Base-by-base conservation (phyloP, 2,888 invertebrate genomes). In the Eurytoma californica region DNA sequence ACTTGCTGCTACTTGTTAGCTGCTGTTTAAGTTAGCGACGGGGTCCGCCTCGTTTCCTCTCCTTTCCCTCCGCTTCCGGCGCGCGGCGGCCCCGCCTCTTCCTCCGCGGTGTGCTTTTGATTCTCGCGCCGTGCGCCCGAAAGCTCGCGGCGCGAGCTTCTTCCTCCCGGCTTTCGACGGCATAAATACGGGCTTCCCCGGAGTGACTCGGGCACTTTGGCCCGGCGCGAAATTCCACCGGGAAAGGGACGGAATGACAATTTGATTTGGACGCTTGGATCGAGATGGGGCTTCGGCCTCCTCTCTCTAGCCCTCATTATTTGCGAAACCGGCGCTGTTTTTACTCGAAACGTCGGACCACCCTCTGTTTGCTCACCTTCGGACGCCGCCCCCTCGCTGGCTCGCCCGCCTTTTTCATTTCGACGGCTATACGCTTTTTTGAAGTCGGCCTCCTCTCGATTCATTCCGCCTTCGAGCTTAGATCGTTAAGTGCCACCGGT, bases 1-100 rank as follows among this genome's bases (percentile, higher is more conserved):
- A 87, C 85, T 85, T 84, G 84, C 85, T 83, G 84, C 85, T 86
- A 85, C 86, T 87, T 86, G 85, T 85, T 85, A 85, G 84, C 83
- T 82, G 83, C 83, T 87, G 86, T 87, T 87, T 87, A 87, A 86
- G 87, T 87, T 87, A 81, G 69, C 78, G 69, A 49, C 72, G 63
- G 47, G 18, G 18, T 39, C 58, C 72, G 57, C 68, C 47, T 80
- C 61, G 39, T 72, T 80, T 67, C 77, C 69, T 55, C 69, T 66
- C 58, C 58, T 55, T 39, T 60, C 70, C 61, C 74, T 63, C 75
- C 57, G 58, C 47, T 55, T 58, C 57, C 61, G 58, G 14, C 67
- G n/a, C 20, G 69, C 77, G 58, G 24, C 24, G 24, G 24, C 24
- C 2, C 24, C 24, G 24, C 24, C 24, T 49, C 57, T 81, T 82